Base-by-base conservation (phyloP, 2,888 invertebrate species). In the Drosophila kanekoi region DNA sequence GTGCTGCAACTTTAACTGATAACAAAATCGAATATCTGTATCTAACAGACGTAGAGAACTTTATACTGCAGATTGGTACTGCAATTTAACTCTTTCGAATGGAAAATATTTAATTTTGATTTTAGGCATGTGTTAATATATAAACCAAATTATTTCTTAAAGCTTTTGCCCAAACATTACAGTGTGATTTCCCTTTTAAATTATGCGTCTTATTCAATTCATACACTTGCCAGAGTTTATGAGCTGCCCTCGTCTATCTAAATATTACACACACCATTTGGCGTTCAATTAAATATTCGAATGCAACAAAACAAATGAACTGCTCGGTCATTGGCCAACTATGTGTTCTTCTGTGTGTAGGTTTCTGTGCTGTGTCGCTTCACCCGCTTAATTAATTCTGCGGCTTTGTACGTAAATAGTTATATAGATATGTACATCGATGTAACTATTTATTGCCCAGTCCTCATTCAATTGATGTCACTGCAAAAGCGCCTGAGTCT, bases 371-470 rank as follows among this genome's bases (percentile, higher is more conserved):
- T 62, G 32, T 57, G 18, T 52, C 37, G 59, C 54, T 49, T 62
- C 40, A 48, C n/a, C 49, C 60, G 33, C 53, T 81, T 67, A 81
- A 81, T 83, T 78, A 74, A 81, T 59, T 49, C 49, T 62, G 18
- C 40, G 52, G 33, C 41, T 38, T 18, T 61, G 28, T 51, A 33
- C 45, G 18, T 57, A 18, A 10, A 11, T 18, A 40, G 20, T 20
- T 72, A 54, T 40, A n/a, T 54, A 51, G 48, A n/a, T 59, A 45
- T 47, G 23, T 62, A 57, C 51, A 49, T 49, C 23, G 47, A 68
- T 74, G 73, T 68, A 83, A 71, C 72, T 66, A 67, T 70, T 71
- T 45, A 62, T 62, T 62, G 41, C 57, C 49, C 61, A 54, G 57
- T 61, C 11, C 49, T 44, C 41, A 43, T 35, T 53, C 49, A 73